Conservation (phyloP, 2,888 invertebrate species). For the Melanostoma mellinum region DNA sequence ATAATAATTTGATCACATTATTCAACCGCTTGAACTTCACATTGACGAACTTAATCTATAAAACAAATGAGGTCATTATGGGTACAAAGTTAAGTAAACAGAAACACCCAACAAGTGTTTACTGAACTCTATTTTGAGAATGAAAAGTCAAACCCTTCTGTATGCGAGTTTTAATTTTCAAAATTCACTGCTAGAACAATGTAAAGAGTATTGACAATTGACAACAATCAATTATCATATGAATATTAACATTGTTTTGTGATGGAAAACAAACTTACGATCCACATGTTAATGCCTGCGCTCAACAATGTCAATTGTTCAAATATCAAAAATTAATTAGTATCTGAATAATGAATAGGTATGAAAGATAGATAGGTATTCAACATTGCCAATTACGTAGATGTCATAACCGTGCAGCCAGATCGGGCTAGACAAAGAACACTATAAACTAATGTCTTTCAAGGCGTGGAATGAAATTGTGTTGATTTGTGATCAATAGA, state of each 20-base stretch:
- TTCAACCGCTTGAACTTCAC: neutral
- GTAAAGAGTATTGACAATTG: constrained; percentile 12
- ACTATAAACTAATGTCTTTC: neutral
- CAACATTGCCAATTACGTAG: constrained; percentile 23
- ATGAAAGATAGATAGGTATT: neutral
- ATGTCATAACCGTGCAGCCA: constrained; percentile 36
- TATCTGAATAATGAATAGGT: constrained; percentile 6
- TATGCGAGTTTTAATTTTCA: neutral
- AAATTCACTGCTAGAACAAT: constrained; percentile 4
- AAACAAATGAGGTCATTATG: constrained; percentile 10
- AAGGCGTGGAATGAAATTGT: constrained; percentile 2
- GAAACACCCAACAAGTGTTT: too few relatives aligned
- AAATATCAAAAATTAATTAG: constrained; percentile 63
- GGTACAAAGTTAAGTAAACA: neutral
- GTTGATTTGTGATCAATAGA: constrained; percentile 47
- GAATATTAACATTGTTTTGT: constrained; percentile 42
- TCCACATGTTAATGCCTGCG: constrained; percentile 51
- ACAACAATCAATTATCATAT: constrained; percentile 51
- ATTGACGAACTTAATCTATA: neutral
- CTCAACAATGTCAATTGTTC: constrained; percentile 55
- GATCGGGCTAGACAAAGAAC: constrained; percentile 11
- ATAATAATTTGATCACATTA: constrained; percentile 26
- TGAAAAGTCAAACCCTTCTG: too few relatives aligned
- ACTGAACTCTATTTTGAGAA: too few relatives aligned
- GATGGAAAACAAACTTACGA: constrained; percentile 44